Percentiles rank a stretch among this genome's conserved stretches.
Conservation (phyloP, 2,888 invertebrate genomes). For the Polyommatus iphigenia region DNA sequence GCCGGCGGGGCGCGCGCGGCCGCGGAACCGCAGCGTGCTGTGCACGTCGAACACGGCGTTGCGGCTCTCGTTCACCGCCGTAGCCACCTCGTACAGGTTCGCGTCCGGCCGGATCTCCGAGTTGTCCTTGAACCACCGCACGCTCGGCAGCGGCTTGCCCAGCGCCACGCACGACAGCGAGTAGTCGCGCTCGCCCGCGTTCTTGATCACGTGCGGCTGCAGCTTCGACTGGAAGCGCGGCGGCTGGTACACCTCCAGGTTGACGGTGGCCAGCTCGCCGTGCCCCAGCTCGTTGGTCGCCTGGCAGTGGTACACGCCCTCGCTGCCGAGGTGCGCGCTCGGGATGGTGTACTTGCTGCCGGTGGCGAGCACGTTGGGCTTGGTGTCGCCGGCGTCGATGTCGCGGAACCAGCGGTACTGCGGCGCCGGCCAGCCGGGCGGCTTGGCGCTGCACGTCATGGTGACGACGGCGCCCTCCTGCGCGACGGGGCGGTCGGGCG, state of each 20-base stretch:
- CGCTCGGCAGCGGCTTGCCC: constrained; percentile 91
- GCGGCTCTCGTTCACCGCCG: constrained; percentile 87
- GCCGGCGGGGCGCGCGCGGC: constrained; percentile 86
- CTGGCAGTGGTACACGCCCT: constrained; percentile 94
- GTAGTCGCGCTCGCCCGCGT: constrained; percentile 89
- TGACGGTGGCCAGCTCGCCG: constrained; percentile 91
- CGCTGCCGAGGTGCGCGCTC: constrained; percentile 90
- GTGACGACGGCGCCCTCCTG: constrained; percentile 91
- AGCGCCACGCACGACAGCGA: constrained; percentile 91
- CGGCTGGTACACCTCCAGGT: constrained; percentile 92
- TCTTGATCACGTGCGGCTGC: constrained; percentile 89
- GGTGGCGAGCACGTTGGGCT: constrained; percentile 85
- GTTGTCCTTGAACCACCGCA: constrained; percentile 93
- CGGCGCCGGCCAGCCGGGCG: constrained; percentile 96
- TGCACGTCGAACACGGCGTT: constrained; percentile 91
- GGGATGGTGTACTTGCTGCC: constrained; percentile 92
- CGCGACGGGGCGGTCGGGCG: constrained; percentile 91
- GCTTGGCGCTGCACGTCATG: constrained; percentile 91
- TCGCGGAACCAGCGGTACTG: constrained; percentile 94
- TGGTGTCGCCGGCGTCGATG: constrained; percentile 81
- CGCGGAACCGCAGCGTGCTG: constrained; percentile 89
- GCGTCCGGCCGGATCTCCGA: constrained; percentile 88
- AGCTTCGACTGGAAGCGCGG: constrained; percentile 91
- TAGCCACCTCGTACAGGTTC: constrained; percentile 90
- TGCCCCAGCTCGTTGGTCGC: constrained; percentile 94